Base-by-base conservation (phyloP, 1,140 invertebrate genomes). In the Chrysomallon squamiferum region DNA sequence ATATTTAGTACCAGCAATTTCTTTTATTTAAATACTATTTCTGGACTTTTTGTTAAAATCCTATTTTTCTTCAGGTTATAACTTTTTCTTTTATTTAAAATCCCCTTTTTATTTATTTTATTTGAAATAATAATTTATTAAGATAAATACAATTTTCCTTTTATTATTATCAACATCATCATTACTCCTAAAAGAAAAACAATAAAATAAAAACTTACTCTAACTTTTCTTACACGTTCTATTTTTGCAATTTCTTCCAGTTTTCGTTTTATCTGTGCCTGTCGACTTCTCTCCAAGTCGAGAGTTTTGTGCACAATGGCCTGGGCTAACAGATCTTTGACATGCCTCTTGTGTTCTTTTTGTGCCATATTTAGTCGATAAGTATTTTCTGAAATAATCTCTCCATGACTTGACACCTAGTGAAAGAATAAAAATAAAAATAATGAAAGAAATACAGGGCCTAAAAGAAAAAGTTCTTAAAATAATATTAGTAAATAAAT, bases 291-390 rank as follows among this genome's bases (percentile, higher is more conserved):
- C 66, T 86, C 82, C 50, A 86, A 69, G 62, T 85, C 84, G 7
- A 86, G 71, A 4, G 82, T 80, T 66, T 85, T 85, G 68, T 84
- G 78, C 5, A 85, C 83, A 32, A 85, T 85, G 18, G 83, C 82
- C 63, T 84, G 82, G 7, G 84, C 81, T 29, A 85, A 65, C 29
- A 83, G 71, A 43, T 85, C 76, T 41, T 83, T 84, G 9, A 85
- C 82, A 49, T 84, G 80, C 56, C 79, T 78, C 66, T 80, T 80
- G 71, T 84, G 84, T 66, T 85, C 81, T 43, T 77, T 78, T 3
- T 77, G 69, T 2, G 79, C 78, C 76, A 82, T 83, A 59, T 81
- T 84, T 13, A 84, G 58, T n/a, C 83, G 65, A 64, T 83, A 86
- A 27, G 78, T 81, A 27, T 77, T 74, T 58, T 86, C 84, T 2